Base-by-base conservation (phyloP, 2,113 vertebrate genomes). In the Semicossyphus pulcher region DNA sequence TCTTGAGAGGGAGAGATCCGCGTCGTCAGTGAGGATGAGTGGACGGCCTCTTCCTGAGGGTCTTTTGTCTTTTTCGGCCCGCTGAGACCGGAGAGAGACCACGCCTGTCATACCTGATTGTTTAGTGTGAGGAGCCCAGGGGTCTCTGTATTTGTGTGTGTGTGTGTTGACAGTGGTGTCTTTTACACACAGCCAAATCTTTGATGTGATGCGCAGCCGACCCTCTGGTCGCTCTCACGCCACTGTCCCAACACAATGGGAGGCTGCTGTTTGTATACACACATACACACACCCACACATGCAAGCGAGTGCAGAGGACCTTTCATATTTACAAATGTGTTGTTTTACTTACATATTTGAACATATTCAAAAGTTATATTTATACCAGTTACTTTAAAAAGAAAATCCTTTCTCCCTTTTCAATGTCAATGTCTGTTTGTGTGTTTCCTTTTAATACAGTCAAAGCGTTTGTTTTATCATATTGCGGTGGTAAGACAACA, bases 171-270 rank as follows among this genome's bases (percentile, higher is more conserved):
- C 34, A 56, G 37, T 53, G 29, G 20, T 39, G 37, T 74, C 37
- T 74, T 77, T 76, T 48, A 60, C 66, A 66, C 57, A 67, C 23
- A 28, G 65, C 75, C 77, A 85, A 86, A 73, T 70, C 73, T 92
- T 91, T 89, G 84, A 90, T 86, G 84, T 87, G 75, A 81, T 84
- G 65, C 28, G 49, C 76, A 76, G 81, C 82, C 86, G 84, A 88
- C 73, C 76, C 45, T 77, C 36, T 76, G 72, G 76, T 73, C 48
- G 47, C 84, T 84, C 81, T 83, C 85, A 89, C 68, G 73, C 80
- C 37, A 83, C 78, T 76, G 72, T 83, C 62, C 39, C 49, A 71
- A 77, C 34, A 91, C 90, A 90, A 90, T 90, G 49, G 88, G 23
- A 74, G 51, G 65, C 29, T 78, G 41, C 62, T 79, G 78, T 84